Conservation (phyloP, 2,888 invertebrate genomes). For the Taphrorychus bicolor region DNA sequence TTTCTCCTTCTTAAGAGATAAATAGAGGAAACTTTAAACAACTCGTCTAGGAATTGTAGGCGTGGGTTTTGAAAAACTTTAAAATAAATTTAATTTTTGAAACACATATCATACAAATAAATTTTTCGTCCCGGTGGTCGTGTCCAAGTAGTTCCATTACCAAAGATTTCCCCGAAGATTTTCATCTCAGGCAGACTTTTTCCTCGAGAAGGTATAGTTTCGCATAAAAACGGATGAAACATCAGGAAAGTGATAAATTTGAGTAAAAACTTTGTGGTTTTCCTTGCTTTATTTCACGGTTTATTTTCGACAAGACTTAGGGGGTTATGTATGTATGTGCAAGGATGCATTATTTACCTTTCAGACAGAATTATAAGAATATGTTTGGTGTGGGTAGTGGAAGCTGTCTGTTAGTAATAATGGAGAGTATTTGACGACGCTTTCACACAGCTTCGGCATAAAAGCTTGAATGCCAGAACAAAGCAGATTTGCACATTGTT, state of each 20-base stretch:
- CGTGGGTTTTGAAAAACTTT: not conserved
- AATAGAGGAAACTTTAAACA: not conserved
- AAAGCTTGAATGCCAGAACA: no score
- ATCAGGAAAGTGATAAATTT: no score
- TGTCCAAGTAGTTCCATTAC: not conserved
- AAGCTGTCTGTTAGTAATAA: no score
- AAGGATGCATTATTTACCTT: not conserved
- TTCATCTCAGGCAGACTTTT: not conserved
- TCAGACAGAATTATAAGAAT: not conserved
- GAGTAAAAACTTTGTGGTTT: not conserved
- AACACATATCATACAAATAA: not conserved
- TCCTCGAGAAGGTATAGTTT: not conserved
- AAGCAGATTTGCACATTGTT: no score
- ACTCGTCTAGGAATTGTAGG: not conserved
- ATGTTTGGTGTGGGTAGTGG: not conserved
- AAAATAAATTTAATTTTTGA: not conserved
- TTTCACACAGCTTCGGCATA: no score
- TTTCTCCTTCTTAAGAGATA: not conserved
- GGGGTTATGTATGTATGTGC: not conserved
- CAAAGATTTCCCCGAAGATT: not conserved
- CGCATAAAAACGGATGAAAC: not conserved
- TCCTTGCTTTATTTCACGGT: not conserved
- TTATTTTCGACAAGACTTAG: no score
- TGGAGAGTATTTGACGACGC: no score
- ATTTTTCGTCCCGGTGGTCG: not conserved